A percentile compares a stretch with the other conserved stretches of the same genome.
These are phyloP conservation scores for Parauchenoglanis punctatus DNA, from an alignment of 2,797 vertebrate species.

Conservation along the genomic window DNA sequence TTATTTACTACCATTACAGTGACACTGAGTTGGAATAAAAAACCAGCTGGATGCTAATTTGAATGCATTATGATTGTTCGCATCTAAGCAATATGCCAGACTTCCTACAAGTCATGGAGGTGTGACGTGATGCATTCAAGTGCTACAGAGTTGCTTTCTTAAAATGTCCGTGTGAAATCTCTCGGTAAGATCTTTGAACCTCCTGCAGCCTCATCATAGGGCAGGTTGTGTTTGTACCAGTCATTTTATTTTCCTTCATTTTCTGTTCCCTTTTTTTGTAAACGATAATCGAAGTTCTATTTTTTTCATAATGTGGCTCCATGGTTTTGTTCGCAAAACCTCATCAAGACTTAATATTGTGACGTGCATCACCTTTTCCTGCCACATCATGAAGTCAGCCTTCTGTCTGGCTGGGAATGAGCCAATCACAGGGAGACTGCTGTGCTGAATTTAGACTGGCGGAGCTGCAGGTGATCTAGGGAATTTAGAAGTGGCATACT, in stretches of 20 bases:
- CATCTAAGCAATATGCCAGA: not conserved
- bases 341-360: not conserved
- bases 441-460: constrained; percentile 17
- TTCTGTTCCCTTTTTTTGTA: not conserved
- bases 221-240: not conserved
- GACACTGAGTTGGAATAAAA: not conserved
- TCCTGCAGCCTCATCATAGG: not conserved
- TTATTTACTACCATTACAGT: not conserved
- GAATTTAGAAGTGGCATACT: constrained; percentile 20
- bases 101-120: not conserved
- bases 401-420: not conserved
- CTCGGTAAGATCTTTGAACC: no score
- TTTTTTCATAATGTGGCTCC: not conserved
- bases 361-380: not conserved
- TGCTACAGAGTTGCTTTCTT: not conserved
- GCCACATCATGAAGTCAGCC: not conserved
- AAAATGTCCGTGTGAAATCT: not conserved
- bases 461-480: not conserved
- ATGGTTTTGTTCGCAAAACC: not conserved
- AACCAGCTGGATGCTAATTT: not conserved
- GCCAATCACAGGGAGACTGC: constrained; percentile 8
- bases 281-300: not conserved
- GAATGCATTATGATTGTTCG: not conserved
- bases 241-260: no score
- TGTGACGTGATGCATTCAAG: not conserved